Evolutionary conservation across 37 sponge, comb jelly and placozoan genomes (phyloP).

Genomic region (Oscarella lobularis): DNA sequence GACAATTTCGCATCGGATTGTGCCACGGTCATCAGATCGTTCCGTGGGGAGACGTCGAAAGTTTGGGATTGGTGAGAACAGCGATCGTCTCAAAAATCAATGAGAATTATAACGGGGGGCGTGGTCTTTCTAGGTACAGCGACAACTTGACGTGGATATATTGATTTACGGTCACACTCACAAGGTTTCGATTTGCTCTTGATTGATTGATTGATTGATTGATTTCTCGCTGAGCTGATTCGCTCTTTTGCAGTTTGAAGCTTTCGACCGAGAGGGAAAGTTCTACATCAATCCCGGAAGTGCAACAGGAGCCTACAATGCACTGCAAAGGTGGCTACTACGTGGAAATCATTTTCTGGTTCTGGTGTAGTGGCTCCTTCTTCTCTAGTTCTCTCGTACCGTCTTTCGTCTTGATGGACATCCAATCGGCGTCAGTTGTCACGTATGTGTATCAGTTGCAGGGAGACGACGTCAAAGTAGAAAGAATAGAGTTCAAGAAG

Average conservation of each 20-base stretch:
- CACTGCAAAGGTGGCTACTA: conserved; percentile 55
- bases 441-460: conserved; percentile 83
- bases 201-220: background rate
- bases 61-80: conserved; percentile 72
- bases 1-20: conserved; percentile 90
- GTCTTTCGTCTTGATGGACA: conserved; percentile 97
- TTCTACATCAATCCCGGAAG: conserved; percentile 97
- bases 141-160: conserved; percentile 95
- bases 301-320: conserved; percentile 95
- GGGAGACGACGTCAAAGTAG: conserved; percentile 74
- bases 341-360: conserved; percentile 1
- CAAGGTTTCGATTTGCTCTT: conserved; percentile 71
- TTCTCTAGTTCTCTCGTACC: conserved; percentile 62
- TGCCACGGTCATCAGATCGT: conserved; percentile 97
- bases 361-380: background rate
- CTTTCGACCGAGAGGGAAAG: conserved; percentile 82
- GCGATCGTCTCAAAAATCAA: background rate
- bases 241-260: conserved; percentile 73
- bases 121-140: conserved; percentile 65
- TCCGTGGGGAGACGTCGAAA: conserved; percentile 97
- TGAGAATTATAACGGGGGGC: no score
- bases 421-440: conserved; percentile 65
- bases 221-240: no score
- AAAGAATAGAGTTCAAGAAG: conserved; percentile 85
- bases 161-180: conserved; percentile 96